These are phyloP conservation scores for Apis laboriosa DNA, from an alignment of 1,140 invertebrate genomes.

Conservation along the genomic window DNA sequence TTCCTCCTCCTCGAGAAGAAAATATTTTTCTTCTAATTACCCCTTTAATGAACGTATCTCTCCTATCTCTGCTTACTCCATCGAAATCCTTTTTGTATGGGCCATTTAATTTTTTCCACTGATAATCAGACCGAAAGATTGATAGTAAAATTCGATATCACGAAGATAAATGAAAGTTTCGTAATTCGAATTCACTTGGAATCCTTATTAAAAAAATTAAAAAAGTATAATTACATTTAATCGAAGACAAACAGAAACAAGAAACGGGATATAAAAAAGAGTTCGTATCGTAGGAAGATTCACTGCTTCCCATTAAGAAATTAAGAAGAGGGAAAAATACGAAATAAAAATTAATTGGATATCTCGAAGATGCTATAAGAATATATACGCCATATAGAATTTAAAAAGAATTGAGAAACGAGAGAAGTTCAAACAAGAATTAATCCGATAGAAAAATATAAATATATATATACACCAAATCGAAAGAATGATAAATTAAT, in stretches of 20 bases:
- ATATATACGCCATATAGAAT: no score
- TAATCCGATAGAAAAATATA: no score
- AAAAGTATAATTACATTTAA: not conserved
- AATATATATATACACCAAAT: not conserved
- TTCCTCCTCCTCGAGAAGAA: not conserved
- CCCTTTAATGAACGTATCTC: constrained; percentile 2
- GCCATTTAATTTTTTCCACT: not conserved
- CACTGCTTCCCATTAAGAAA: no score
- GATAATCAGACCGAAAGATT: not conserved
- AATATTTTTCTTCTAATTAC: constrained; percentile 41
- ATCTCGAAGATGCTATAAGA: no score
- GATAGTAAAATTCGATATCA: no score
- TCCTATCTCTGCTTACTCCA: not conserved
- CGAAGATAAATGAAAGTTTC: no score
- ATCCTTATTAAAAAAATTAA: not conserved
- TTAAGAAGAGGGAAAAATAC: not conserved
- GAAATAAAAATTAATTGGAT: not conserved
- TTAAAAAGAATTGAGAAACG: no score
- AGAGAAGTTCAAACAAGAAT: not conserved
- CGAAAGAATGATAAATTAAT: no score
- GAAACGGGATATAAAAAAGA: no score
- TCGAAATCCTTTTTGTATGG: not conserved
- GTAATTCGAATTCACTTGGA: no score
- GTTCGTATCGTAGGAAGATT: no score
- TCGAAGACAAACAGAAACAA: not conserved